phyloP scores from a whole-genome alignment of 2,113 vertebrate species.

The Malaclemys terrapin region DNA sequence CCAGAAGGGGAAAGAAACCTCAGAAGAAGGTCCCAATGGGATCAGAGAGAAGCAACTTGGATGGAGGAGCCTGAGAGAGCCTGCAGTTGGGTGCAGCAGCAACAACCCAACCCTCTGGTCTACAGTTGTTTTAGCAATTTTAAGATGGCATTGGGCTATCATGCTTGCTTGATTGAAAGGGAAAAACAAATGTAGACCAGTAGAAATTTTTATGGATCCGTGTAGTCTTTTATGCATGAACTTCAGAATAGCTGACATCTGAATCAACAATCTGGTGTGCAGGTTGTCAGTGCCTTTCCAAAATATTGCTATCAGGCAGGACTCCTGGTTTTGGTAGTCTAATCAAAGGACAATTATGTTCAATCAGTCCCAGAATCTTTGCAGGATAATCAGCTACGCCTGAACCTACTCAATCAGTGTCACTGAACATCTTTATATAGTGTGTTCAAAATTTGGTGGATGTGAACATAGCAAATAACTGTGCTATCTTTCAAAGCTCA shows the following conservation, averaged over 20 bases:
- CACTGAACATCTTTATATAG: not conserved
- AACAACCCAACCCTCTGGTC: not conserved
- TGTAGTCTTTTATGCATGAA: not conserved
- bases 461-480: conserved; percentile 67
- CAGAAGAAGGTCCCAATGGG: not conserved
- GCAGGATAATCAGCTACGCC: conserved; percentile 47
- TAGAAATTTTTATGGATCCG: not conserved
- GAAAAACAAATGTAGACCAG: not conserved
- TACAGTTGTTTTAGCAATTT: not conserved
- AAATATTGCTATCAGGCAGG: conserved; percentile 28
- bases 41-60: not conserved
- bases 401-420: conserved; percentile 44
- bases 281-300: conserved; percentile 14
- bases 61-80: not conserved
- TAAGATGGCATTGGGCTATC: not conserved
- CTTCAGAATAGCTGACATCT: conserved; percentile 29
- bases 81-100: not conserved
- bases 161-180: not conserved
- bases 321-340: conserved; percentile 42
- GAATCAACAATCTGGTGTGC: conserved; percentile 17
- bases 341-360: conserved; percentile 31
- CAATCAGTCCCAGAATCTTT: conserved; percentile 54
- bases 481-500: conserved; percentile 70
- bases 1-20: not conserved
- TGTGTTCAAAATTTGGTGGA: conserved; percentile 36